Evolutionary conservation across 2,797 vertebrate species (phyloP), one percentile per base, ranked within the genome.

Genomic region (Gobionotothen gibberifrons): DNA sequence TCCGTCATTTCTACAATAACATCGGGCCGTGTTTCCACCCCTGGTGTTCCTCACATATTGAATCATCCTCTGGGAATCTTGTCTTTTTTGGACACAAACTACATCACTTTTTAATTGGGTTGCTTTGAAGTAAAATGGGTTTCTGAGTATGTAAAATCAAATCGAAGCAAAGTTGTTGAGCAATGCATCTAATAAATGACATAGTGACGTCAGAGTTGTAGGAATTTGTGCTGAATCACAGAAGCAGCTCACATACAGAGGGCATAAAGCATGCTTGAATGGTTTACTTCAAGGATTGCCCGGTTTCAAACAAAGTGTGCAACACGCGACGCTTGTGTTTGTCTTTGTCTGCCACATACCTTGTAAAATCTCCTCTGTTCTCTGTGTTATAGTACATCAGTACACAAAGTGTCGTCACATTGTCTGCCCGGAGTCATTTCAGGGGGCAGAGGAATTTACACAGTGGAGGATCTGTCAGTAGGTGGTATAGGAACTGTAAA

Each of bases 401-500:
- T 92, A 91, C 88, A 93, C 92, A 93, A 66, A 91, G 88, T 78
- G 90, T 83, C 87, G 90, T 93, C 93, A 90, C 89, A 92, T 92
- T 94, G 92, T 94, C 92, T 93, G 86, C 79, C 66, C 17, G 5
- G 73, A 90, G 90, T 84, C 87, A 74, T 81, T 91, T 91, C 79
- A 88, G 78, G 78, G 79, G 78, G 78, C 84, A 84, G 76, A 87
- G 91, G 90, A 93, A 90, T 93, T 93, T 93, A 92, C 90, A 92
- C 89, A 87, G 89, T 83, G 84, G 19, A 9, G 87, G 83, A 81
- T 89, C 88, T 84, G 90, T 93, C 87, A 81, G 86, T 88, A 86
- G 91, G 87, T 89, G 91, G 90, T 88, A 89, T 88, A 88, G 90
- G 90, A 92, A 90, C 88, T 90, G 90, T 93, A 93, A 91, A 93